Evolutionary conservation across 2,113 vertebrate species (phyloP).

Genomic region (Probosciger aterrimus): DNA sequence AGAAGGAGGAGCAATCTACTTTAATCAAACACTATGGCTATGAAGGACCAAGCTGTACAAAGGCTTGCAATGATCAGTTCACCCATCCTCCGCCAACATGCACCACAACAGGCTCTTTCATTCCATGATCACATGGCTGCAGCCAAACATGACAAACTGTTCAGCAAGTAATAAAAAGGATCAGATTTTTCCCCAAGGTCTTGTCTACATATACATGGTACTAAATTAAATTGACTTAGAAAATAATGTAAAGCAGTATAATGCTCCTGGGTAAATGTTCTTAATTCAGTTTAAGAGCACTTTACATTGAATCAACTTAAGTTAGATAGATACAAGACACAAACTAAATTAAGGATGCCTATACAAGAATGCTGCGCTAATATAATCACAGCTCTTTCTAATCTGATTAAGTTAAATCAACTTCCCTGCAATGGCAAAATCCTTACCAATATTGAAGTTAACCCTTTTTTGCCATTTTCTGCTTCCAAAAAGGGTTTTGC

Average conservation of each 20-base stretch:
- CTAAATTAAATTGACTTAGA: conserved; percentile 42
- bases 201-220: conserved; percentile 16
- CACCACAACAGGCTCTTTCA: conserved; percentile 50
- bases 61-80: neutral
- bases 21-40: neutral
- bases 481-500: neutral
- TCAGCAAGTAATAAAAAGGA: conserved; percentile 59
- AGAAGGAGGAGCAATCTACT: neutral
- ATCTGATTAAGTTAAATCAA: conserved; percentile 52
- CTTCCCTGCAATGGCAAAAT: conserved; percentile 7
- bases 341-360: conserved; percentile 49
- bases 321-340: conserved; percentile 22
- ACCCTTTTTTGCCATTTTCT: neutral
- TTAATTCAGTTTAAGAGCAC: conserved; percentile 56
- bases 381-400: conserved; percentile 40
- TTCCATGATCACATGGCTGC: neutral
- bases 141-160: conserved; percentile 30
- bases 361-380: conserved; percentile 36
- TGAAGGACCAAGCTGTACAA: neutral
- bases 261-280: conserved; percentile 15
- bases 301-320: conserved; percentile 24
- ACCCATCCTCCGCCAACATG: conserved; percentile 21
- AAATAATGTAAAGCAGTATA: conserved; percentile 22
- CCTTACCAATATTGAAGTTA: neutral
- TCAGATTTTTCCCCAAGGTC: conserved; percentile 49